Evolutionary conservation across 2,797 vertebrate genomes (phyloP), one percentile per base, ranked within the genome.

Genomic region (Botia kubotai): DNA sequence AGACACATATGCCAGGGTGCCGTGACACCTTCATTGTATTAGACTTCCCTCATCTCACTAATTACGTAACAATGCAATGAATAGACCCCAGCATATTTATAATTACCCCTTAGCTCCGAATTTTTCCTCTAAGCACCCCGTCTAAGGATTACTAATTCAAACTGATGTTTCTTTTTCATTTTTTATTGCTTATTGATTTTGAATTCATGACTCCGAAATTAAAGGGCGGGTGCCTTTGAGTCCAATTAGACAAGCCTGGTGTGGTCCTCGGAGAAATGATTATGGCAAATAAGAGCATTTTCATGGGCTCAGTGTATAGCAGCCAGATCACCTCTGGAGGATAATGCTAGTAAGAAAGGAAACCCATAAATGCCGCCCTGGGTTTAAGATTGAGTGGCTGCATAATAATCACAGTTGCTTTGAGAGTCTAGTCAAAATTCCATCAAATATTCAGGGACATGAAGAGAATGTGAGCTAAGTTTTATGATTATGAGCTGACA

Each of bases 211-310:
- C 76, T 68, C 70, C 2, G 76, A 66, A 85, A 86, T 83, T 79
- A 79, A 81, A 70, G 78, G 88, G 84, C 86, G 80, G 74, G 82
- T 85, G 82, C 86, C 79, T 83, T 68, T 67, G 85, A 87, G 84
- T 85, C 82, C 87, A 91, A 92, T 92, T 90, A 92, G 85, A 83
- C 68, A 82, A 87, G 85, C 88, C 86, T 87, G 88, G 86, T 86
- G 52, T 86, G 63, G 11, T 91, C 87, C 80, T 81, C 50, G 26
- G 84, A 88, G 85, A 87, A 81, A 83, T 83, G 82, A 90, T 85
- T 87, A 89, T 88, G 23, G 33, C 19, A 86, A 89, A 90, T 86
- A 89, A 88, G 81, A 85, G 65, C 71, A 72, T 23, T 75, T 21
- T 85, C 65, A 73, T 72, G 14, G 50, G 89, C 87, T 89, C 69